Percentiles rank a stretch among this genome's conserved stretches.
phyloP scores from a whole-genome alignment of 1,140 invertebrate genomes.

The Sycobia sp. region DNA sequence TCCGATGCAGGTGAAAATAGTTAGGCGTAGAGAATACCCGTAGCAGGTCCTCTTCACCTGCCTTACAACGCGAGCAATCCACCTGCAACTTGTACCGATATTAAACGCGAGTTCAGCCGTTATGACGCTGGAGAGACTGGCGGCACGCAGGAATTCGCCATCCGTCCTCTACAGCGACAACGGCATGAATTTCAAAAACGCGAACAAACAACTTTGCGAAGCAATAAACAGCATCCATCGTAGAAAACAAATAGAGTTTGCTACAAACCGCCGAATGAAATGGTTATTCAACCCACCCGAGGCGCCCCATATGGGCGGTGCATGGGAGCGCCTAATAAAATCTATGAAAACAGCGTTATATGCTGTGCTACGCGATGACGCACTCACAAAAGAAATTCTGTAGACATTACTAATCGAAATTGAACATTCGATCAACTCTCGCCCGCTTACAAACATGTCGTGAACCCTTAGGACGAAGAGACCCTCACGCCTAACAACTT shows the following conservation, averaged over 20 bases:
- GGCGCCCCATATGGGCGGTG: slow-evolving; percentile 46
- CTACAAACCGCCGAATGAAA: no score
- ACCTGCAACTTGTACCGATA: not conserved
- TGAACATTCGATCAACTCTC: no score
- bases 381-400: not conserved
- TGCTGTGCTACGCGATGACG: not conserved
- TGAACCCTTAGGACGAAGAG: no score
- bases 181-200: not conserved
- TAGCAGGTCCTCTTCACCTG: slow-evolving; percentile 6
- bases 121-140: not conserved
- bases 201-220: not conserved
- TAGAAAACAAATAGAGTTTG: no score
- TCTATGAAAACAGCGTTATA: not conserved
- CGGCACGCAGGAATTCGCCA: not conserved
- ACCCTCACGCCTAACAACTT: no score
- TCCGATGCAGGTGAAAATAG: slow-evolving; percentile 3
- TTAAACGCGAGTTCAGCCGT: not conserved
- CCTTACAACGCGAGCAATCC: no score
- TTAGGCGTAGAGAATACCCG: not conserved
- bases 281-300: slow-evolving; percentile 46
- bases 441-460: no score
- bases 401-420: no score
- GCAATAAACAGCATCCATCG: no score
- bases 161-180: not conserved
- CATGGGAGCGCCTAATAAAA: slow-evolving; percentile 42